These are phyloP conservation scores for Drosophila lutescens DNA, from an alignment of 2,888 invertebrate species.

Conservation along the genomic window DNA sequence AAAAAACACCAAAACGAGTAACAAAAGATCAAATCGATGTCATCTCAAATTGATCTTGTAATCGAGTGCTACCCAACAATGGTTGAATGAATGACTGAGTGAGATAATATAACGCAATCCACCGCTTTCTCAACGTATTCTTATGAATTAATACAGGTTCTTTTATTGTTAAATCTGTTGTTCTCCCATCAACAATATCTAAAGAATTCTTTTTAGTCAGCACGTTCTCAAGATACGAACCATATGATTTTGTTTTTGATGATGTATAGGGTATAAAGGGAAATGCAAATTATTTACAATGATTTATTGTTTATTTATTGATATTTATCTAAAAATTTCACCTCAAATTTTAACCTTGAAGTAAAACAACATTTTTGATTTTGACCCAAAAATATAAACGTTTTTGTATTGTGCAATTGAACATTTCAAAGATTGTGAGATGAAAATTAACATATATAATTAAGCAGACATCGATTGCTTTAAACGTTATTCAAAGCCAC, in stretches of 20 bases:
- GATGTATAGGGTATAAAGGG: not conserved
- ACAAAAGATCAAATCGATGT: slow-evolving; percentile 24
- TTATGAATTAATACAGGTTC: slow-evolving; percentile 18
- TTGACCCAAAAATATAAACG: not conserved
- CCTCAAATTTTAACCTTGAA: not conserved
- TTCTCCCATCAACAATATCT: slow-evolving; percentile 10
- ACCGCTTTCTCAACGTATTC: slow-evolving; percentile 6
- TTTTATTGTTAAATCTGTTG: slow-evolving; percentile 22
- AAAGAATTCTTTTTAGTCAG: slow-evolving; percentile 6
- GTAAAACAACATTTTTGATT: not conserved
- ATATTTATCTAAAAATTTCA: no score
- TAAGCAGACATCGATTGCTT: slow-evolving; percentile 1
- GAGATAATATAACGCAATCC: slow-evolving; percentile 11
- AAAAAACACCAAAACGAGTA: slow-evolving; percentile 3
- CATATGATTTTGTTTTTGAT: not conserved
- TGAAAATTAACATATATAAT: slow-evolving; percentile 4
- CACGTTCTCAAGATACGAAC: slow-evolving; percentile 3
- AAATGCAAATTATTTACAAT: not conserved
- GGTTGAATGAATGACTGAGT: slow-evolving; percentile 29
- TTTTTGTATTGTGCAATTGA: not conserved
- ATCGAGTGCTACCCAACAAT: slow-evolving; percentile 31
- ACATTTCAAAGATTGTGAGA: not conserved
- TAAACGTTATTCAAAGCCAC: not conserved
- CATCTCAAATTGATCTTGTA: slow-evolving; percentile 46
- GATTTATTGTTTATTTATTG: not conserved